A percentile compares a stretch with the other conserved stretches of the same genome.
These are phyloP conservation scores for Euplexia lucipara DNA, from an alignment of 2,888 invertebrate genomes.

Conservation along the genomic window DNA sequence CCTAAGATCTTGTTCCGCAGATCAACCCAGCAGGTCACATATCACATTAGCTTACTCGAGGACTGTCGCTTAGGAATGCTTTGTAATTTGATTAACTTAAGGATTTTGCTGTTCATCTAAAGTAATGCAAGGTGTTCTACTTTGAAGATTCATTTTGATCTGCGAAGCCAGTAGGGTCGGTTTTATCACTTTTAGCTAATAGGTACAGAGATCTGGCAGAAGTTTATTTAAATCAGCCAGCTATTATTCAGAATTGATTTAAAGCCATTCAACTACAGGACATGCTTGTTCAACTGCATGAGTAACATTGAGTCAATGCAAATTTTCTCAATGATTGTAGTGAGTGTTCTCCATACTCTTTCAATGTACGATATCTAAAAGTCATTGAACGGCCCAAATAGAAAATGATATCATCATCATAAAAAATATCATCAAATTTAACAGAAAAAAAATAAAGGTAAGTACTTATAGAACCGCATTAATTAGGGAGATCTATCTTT, in stretches of 20 bases:
- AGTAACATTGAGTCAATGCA: too few relatives aligned
- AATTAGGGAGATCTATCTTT: constrained; percentile 8
- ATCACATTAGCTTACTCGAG: too few relatives aligned
- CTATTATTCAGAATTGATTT: not conserved
- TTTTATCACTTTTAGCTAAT: not conserved
- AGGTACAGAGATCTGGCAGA: not conserved
- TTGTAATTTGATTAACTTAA: too few relatives aligned
- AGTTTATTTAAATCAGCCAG: not conserved
- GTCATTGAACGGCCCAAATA: not conserved
- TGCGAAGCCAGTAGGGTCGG: too few relatives aligned
- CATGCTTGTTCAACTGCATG: not conserved
- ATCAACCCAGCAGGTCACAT: too few relatives aligned
- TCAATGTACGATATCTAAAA: not conserved
- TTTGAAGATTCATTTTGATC: too few relatives aligned
- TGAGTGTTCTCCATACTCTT: not conserved
- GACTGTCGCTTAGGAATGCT: too few relatives aligned
- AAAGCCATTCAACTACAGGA: too few relatives aligned
- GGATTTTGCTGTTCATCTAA: too few relatives aligned
- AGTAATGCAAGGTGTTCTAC: too few relatives aligned
- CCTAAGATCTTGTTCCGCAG: too few relatives aligned
- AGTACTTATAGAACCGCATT: constrained; percentile 1
- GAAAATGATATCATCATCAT: not conserved
- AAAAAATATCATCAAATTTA: too few relatives aligned
- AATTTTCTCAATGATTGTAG: not conserved
- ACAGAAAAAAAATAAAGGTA: not conserved